These are phyloP conservation scores for Diachasma alloeum DNA, from an alignment of 1,140 invertebrate species.

Conservation along the genomic window DNA sequence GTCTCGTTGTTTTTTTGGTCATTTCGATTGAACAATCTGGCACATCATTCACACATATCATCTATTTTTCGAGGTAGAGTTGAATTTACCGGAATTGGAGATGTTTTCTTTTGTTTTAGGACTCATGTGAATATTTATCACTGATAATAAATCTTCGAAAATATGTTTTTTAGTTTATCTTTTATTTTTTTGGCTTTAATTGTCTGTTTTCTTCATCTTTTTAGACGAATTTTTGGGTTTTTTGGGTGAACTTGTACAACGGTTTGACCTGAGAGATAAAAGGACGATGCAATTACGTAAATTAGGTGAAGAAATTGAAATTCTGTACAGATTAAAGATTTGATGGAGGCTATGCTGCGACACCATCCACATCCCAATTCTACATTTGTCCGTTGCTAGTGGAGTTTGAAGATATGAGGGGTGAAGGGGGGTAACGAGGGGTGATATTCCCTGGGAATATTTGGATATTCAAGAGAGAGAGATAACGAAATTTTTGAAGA, in stretches of 20 bases:
- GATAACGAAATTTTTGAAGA: too few relatives aligned
- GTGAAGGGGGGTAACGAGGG: background rate
- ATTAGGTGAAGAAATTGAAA: background rate
- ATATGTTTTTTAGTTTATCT: too few relatives aligned
- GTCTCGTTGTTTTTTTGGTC: too few relatives aligned
- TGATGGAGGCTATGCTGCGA: background rate
- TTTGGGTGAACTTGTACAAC: background rate
- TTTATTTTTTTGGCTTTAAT: too few relatives aligned
- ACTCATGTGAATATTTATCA: background rate
- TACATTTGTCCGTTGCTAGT: background rate
- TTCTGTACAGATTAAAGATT: background rate
- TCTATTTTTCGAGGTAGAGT: background rate
- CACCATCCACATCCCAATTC: background rate
- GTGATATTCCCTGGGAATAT: too few relatives aligned
- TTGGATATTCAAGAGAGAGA: too few relatives aligned
- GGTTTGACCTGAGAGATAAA: background rate
- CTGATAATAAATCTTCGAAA: background rate
- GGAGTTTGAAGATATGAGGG: background rate
- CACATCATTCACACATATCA: background rate
- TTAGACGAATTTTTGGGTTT: background rate
- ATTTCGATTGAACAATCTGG: too few relatives aligned
- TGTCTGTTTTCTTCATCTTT: too few relatives aligned
- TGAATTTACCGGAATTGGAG: background rate
- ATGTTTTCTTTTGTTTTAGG: background rate
- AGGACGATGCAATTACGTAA: conserved; percentile 16